Base-by-base conservation (phyloP, 2,113 vertebrate species). In the Thinocorus orbignyianus region DNA sequence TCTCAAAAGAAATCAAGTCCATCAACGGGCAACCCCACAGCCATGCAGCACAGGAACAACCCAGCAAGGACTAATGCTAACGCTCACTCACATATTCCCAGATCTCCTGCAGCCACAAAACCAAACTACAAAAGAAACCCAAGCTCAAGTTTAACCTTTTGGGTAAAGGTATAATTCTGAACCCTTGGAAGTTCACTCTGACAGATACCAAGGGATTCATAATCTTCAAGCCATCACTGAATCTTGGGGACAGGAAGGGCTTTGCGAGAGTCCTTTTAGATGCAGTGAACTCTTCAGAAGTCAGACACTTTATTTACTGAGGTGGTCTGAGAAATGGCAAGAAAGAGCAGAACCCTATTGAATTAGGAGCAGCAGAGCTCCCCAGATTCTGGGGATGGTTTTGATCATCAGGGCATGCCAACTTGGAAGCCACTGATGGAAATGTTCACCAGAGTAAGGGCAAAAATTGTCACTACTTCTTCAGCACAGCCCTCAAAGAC, bases 281-380 rank as follows among this genome's bases (percentile, higher is more conserved):
- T 8, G 10, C 18, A 31, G 35, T 12, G 22, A 62, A 42, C 19
- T 55, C 51, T 82, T 57, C 23, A 10, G 31, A 52, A 41, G 3
- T 46, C 65, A 58, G 61, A 20, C 20, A 35, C 17, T 54, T 51
- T 4, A 11, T 80, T 71, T 39, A 33, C 13, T 0, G 0, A 54
- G 8, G n/a, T 41, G 51, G 15, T 60, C 25, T 55, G 13, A 30
- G 39, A 71, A 88, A 91, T 11, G 24, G 15, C 19, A 20, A 41
- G 71, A 51, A 64, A 35, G 16, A 82, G 37, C 48, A 89, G 68
- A 60, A n/a, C n/a, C 33, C 25, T 44, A 42, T 17, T 14, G 13
- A 16, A 3, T 1, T 16, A 17, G 18, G n/a, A 70, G 17, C 24
- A 28, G 11, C 18, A 49, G 41, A 81, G 18, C 46, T 19, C 46